Evolutionary conservation across 2,797 vertebrate species (phyloP).

Genomic region (Poecile montanus): DNA sequence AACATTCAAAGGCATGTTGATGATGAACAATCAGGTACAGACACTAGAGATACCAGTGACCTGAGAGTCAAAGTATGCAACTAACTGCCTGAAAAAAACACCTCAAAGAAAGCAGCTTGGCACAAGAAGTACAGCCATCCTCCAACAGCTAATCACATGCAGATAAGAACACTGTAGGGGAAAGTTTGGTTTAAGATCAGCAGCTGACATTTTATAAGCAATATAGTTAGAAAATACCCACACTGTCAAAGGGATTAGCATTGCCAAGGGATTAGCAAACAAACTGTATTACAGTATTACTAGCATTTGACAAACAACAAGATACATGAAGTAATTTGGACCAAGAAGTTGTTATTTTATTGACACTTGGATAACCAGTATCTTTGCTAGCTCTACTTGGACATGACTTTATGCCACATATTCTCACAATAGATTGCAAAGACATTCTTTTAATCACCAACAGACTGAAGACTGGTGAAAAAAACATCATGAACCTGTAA

Average conservation of each 20-base stretch:
- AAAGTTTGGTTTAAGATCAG: background rate
- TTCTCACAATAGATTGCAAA: background rate
- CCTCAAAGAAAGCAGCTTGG: background rate
- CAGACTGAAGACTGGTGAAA: background rate
- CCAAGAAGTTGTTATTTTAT: background rate
- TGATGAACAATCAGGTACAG: background rate
- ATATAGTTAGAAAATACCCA: background rate
- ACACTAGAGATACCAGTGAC: background rate
- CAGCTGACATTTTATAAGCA: background rate
- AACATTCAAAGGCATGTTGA: background rate
- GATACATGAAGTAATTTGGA: conserved; percentile 18
- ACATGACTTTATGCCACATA: background rate
- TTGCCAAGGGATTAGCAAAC: conserved; percentile 5
- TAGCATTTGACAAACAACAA: background rate
- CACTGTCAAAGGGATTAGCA: background rate
- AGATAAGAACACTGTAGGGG: background rate
- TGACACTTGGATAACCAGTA: background rate
- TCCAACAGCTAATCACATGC: background rate
- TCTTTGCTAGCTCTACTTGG: conserved; percentile 2
- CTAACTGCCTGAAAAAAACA: background rate
- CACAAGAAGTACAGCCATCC: background rate
- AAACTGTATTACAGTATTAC: background rate
- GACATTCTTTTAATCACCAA: conserved; percentile 20
- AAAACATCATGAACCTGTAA: background rate
- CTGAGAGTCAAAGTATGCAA: background rate